Percentiles rank a stretch among this genome's conserved stretches.
Evolutionary conservation across 2,113 vertebrate genomes (phyloP).

Genomic region (Hydrochoerus hydrochaeris): DNA sequence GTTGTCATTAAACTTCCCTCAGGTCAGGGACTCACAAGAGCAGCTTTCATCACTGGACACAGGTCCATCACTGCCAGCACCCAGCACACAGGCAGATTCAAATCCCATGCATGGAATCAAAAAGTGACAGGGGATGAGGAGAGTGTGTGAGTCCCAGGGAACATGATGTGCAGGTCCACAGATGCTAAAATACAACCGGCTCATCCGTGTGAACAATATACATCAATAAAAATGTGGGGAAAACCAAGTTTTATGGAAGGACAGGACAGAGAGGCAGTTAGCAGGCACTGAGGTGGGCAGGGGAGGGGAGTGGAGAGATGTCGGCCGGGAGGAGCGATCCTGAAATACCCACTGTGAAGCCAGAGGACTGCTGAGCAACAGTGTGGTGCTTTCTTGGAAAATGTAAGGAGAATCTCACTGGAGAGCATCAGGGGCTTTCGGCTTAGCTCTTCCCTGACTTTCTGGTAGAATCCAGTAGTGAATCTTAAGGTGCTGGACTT

Average conservation of each 20-base stretch:
- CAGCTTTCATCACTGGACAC: accelerated
- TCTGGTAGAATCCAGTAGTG: background rate
- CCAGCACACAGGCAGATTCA: background rate
- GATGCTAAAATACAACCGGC: background rate
- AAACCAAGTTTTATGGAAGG: background rate
- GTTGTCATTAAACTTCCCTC: no score
- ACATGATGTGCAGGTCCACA: no score
- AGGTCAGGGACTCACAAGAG: accelerated
- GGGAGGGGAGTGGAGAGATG: background rate
- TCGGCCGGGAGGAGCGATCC: background rate
- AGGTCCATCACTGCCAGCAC: accelerated
- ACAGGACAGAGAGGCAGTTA: background rate
- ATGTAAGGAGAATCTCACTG: background rate
- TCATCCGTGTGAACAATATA: background rate
- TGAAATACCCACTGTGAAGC: accelerated
- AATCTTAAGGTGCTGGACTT: background rate
- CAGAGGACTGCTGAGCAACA: no score
- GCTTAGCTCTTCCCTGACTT: background rate
- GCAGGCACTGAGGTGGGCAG: no score
- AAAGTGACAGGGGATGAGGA: background rate
- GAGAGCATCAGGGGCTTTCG: background rate
- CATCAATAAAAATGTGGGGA: background rate
- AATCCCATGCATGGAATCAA: no score
- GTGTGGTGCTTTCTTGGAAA: background rate
- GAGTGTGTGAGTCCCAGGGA: no score